Conservation (phyloP, 2,113 vertebrate genomes). For the Hydrolagus affinis region DNA sequence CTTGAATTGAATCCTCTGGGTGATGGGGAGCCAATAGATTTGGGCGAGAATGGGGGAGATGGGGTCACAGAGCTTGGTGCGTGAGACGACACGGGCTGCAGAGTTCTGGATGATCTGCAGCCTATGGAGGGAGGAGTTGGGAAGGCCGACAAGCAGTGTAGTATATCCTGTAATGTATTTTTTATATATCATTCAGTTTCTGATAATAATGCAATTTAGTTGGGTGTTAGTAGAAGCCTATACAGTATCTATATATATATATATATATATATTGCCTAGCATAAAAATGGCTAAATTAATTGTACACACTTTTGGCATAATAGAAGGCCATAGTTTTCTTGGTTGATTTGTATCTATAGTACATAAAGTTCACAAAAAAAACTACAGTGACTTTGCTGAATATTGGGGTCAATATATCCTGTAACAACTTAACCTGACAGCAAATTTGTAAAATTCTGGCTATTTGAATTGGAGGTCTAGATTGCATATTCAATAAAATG, state of each 20-base stretch:
- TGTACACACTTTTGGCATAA: conserved; percentile 17
- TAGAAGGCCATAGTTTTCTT: conserved; percentile 14
- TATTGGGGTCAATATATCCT: conserved; percentile 26
- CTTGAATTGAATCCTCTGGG: too few relatives aligned
- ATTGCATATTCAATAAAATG: conserved; percentile 3
- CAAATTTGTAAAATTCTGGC: conserved; percentile 14
- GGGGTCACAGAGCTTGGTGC: too few relatives aligned
- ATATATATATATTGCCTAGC: not conserved
- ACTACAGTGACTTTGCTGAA: conserved; percentile 13
- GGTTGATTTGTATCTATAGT: conserved; percentile 11
- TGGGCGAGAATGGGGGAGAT: too few relatives aligned
- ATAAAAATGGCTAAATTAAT: conserved; percentile 11
- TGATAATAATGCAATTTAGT: too few relatives aligned
- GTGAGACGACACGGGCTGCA: too few relatives aligned
- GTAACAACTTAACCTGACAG: conserved; percentile 28
- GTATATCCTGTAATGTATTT: too few relatives aligned
- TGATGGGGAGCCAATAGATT: too few relatives aligned
- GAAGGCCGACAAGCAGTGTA: too few relatives aligned
- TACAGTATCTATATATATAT: not conserved
- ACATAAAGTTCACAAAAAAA: conserved; percentile 30
- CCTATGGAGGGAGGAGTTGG: too few relatives aligned
- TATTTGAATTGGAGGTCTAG: not conserved
- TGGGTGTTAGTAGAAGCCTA: not conserved
- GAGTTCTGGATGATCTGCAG: too few relatives aligned
- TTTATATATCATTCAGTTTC: too few relatives aligned